Conservation (phyloP, 2,797 vertebrate species). For the Anguilla obscura region DNA sequence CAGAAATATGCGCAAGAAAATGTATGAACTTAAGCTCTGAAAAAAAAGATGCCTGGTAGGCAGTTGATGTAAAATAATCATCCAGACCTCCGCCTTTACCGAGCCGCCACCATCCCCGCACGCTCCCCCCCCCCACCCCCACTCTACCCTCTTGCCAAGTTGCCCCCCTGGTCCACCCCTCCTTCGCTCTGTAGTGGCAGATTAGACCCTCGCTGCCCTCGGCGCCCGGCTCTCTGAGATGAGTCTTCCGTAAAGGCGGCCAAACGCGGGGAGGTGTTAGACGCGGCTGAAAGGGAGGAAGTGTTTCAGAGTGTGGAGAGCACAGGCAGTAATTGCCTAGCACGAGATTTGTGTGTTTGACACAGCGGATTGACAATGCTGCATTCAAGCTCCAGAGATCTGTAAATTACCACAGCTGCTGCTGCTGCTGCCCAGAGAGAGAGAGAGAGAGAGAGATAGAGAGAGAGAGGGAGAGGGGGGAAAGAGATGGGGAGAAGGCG, state of each 20-base stretch:
- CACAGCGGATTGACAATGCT: conserved; percentile 65
- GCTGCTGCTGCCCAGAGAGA: conserved; percentile 33
- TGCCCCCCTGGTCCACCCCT: neutral
- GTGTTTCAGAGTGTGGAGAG: conserved; percentile 47
- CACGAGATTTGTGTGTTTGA: conserved; percentile 69
- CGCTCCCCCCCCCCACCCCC: neutral
- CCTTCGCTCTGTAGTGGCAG: neutral
- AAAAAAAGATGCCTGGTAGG: neutral
- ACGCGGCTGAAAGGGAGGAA: conserved; percentile 46
- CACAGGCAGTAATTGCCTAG: conserved; percentile 63
- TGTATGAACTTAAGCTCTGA: neutral
- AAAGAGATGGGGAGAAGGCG: neutral
- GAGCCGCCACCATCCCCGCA: neutral
- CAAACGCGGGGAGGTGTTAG: conserved; percentile 46
- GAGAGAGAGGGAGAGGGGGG: conserved; percentile 29
- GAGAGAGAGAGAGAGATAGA: conserved; percentile 40
- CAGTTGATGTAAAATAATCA: neutral
- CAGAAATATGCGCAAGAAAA: neutral
- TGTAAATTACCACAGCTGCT: conserved; percentile 63
- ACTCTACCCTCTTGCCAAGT: neutral
- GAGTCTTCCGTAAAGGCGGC: conserved; percentile 29
- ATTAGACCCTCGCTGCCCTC: conserved; percentile 7
- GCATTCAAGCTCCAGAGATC: conserved; percentile 60
- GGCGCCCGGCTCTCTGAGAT: conserved; percentile 19
- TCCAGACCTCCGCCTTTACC: neutral